phyloP scores from a whole-genome alignment of 2,113 vertebrate genomes.

The Cercopithecus mona region DNA sequence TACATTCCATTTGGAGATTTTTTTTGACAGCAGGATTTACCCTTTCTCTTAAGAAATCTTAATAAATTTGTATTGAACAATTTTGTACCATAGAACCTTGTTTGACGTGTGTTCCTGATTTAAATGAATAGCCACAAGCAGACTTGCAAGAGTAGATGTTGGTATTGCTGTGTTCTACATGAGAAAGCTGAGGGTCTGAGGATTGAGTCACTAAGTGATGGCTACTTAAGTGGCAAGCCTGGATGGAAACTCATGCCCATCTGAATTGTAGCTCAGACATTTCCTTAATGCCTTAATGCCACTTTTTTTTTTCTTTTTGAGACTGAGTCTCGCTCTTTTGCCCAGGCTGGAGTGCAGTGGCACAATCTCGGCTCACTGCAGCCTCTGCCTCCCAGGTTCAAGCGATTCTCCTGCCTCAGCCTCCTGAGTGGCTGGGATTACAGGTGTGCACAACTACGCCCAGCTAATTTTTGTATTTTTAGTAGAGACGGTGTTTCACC shows the following conservation, averaged over 20 bases:
- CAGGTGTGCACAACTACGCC: too few relatives aligned
- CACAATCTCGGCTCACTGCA: too few relatives aligned
- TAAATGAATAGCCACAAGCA: not conserved
- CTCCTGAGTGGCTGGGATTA: too few relatives aligned
- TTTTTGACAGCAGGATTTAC: not conserved
- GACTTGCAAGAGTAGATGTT: not conserved
- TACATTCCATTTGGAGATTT: not conserved
- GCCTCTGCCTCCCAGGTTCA: too few relatives aligned
- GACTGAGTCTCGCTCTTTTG: too few relatives aligned
- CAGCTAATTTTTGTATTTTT: too few relatives aligned
- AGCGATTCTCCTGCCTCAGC: too few relatives aligned
- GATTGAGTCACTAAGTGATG: not conserved
- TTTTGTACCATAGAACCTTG: not conserved
- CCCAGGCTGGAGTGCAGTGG: too few relatives aligned
- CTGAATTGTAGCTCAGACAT: not conserved
- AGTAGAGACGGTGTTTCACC: too few relatives aligned
- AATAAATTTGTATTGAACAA: not conserved
- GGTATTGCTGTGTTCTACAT: not conserved
- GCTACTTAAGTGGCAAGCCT: not conserved
- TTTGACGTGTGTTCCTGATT: not conserved
- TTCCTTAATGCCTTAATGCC: not conserved
- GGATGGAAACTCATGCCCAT: not conserved
- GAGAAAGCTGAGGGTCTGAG: not conserved
- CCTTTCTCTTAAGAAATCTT: constrained; percentile 38
- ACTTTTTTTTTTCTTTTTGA: not conserved